phyloP scores from a whole-genome alignment of 2,113 vertebrate genomes.

The Sula dactylatra region DNA sequence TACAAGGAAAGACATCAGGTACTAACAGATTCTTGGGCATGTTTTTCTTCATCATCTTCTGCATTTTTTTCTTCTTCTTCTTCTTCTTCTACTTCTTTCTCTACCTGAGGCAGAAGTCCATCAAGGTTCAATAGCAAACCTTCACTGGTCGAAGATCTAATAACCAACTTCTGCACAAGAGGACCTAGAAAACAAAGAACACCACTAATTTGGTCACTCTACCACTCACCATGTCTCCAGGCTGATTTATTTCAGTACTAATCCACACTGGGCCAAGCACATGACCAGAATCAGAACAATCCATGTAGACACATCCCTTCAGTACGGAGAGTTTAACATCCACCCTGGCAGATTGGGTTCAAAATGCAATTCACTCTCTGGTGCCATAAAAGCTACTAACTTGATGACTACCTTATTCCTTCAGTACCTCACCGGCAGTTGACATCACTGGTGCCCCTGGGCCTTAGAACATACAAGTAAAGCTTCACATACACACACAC shows the following conservation, averaged over 20 bases:
- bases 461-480: neutral
- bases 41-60: neutral
- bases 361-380: neutral
- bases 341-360: neutral
- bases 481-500: neutral
- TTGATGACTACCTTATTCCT: neutral
- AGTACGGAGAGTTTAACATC: neutral
- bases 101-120: constrained; percentile 68
- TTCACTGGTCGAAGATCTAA: constrained; percentile 85
- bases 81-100: neutral
- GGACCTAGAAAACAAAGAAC: constrained; percentile 73
- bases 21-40: neutral
- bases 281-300: neutral
- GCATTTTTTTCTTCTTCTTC: neutral
- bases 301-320: too few relatives aligned
- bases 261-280: too few relatives aligned
- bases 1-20: neutral
- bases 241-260: neutral
- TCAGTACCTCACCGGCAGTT: neutral
- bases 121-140: constrained; percentile 77
- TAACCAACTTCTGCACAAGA: constrained; percentile 78
- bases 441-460: too few relatives aligned
- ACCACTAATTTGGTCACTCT: neutral
- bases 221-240: neutral
- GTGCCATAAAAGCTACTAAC: neutral